phyloP scores from a whole-genome alignment of 1,140 invertebrate genomes.

The Aphelenchoides besseyi region DNA sequence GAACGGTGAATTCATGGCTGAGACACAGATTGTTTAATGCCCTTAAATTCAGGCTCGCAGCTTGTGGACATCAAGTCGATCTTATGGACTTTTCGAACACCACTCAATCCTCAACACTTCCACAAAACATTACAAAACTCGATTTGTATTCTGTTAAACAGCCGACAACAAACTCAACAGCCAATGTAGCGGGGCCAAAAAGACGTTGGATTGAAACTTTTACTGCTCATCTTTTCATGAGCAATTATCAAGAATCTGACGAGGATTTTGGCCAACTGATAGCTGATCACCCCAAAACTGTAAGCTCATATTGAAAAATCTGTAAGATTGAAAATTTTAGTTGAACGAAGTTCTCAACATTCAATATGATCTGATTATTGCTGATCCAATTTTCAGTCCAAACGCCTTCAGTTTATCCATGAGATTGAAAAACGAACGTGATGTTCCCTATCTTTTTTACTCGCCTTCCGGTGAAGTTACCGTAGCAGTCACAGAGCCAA shows the following conservation, averaged over 20 bases:
- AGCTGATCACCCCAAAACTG: background rate
- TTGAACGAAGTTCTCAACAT: background rate
- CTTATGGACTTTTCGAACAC: background rate
- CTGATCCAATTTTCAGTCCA: background rate
- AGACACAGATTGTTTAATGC: too few species aligned
- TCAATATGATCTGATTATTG: background rate
- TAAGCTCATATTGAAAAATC: too few species aligned
- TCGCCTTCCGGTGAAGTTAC: background rate
- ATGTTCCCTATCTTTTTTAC: background rate
- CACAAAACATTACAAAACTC: background rate
- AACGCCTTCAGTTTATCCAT: background rate
- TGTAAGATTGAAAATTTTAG: background rate
- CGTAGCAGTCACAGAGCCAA: background rate
- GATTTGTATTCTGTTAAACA: background rate
- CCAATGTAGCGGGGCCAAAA: background rate
- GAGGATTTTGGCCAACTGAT: conserved; percentile 1
- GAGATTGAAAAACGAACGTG: background rate
- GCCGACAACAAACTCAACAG: background rate
- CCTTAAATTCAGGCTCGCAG: background rate
- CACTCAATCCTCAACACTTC: background rate
- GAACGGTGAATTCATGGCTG: background rate
- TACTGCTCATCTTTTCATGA: background rate
- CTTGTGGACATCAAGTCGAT: background rate
- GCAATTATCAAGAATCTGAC: background rate
- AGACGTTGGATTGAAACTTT: background rate